Evolutionary conservation across 2,888 invertebrate species (phyloP).

Genomic region (Agrotis ipsilon): DNA sequence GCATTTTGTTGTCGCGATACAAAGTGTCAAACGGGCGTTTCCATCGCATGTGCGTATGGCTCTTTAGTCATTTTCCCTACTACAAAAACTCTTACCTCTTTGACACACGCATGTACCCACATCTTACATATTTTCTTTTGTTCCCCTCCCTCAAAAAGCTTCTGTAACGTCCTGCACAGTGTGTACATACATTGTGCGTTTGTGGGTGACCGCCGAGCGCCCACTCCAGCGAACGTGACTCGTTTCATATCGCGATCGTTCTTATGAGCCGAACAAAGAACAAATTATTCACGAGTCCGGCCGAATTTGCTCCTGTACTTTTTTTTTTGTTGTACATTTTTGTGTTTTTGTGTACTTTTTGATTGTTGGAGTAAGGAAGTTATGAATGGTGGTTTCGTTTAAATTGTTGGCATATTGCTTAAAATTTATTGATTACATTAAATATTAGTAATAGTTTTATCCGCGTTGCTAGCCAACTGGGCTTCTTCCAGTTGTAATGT

Average conservation of each 20-base stretch:
- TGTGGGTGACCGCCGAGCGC: constrained; percentile 59
- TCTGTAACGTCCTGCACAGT: constrained; percentile 39
- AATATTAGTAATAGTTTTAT: too few species aligned
- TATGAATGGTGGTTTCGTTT: not conserved
- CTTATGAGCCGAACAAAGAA: constrained; percentile 59
- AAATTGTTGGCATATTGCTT: too few species aligned
- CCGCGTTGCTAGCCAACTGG: too few species aligned
- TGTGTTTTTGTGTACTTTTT: not conserved
- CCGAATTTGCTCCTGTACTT: constrained; percentile 37
- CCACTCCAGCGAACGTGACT: constrained; percentile 68
- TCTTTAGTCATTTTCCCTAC: too few species aligned
- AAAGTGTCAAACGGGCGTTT: too few species aligned
- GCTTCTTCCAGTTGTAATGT: too few species aligned
- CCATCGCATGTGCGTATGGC: too few species aligned
- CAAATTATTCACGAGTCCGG: constrained; percentile 61
- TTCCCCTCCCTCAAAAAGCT: constrained; percentile 4
- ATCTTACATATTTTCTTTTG: constrained; percentile 3
- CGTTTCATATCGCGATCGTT: constrained; percentile 65
- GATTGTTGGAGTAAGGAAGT: not conserved
- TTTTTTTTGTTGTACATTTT: constrained; percentile 22
- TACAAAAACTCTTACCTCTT: not conserved
- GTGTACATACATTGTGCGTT: constrained; percentile 47
- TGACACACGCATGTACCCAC: not conserved
- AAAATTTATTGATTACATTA: too few species aligned
- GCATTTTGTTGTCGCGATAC: too few species aligned